Conservation (phyloP, 2,888 invertebrate genomes). For the Notodonta ziczac region DNA sequence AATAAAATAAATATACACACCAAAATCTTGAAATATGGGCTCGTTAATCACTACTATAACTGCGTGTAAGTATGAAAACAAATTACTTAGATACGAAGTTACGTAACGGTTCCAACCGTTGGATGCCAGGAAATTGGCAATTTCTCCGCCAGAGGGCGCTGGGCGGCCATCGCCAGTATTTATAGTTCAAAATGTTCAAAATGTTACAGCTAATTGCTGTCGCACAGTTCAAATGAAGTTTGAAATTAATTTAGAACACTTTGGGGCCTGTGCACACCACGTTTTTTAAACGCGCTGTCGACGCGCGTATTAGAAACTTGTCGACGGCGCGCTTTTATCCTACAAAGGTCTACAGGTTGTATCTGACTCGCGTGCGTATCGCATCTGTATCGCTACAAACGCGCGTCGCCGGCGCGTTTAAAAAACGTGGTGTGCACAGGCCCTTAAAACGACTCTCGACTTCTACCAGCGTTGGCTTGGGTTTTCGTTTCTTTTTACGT, state of each 20-base stretch:
- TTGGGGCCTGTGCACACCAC: too few relatives aligned
- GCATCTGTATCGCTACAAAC: too few relatives aligned
- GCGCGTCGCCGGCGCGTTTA: too few relatives aligned
- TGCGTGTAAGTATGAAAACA: slow-evolving; percentile 48
- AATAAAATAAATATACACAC: slow-evolving; percentile 4
- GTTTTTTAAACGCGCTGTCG: too few relatives aligned
- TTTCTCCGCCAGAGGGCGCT: slow-evolving; percentile 53
- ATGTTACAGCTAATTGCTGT: slow-evolving; percentile 37
- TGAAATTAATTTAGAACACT: slow-evolving; percentile 32
- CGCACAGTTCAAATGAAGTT: slow-evolving; percentile 32
- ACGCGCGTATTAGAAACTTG: too few relatives aligned
- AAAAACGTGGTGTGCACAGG: too few relatives aligned
- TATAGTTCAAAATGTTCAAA: slow-evolving; percentile 39
- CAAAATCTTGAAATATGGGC: slow-evolving; percentile 2
- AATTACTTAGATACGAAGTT: slow-evolving; percentile 48
- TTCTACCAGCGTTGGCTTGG: too few relatives aligned
- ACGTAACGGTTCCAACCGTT: slow-evolving; percentile 48
- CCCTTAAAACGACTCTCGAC: too few relatives aligned
- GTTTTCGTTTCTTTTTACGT: too few relatives aligned
- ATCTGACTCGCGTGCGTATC: too few relatives aligned
- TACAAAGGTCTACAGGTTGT: too few relatives aligned
- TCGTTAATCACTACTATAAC: slow-evolving; percentile 31
- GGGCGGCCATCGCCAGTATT: slow-evolving; percentile 40
- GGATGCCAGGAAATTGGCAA: slow-evolving; percentile 73
- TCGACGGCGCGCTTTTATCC: too few relatives aligned